Evolutionary conservation across 1,140 invertebrate species (phyloP), one percentile per base, ranked within the genome.

Genomic region (Leptoteleia sp.): DNA sequence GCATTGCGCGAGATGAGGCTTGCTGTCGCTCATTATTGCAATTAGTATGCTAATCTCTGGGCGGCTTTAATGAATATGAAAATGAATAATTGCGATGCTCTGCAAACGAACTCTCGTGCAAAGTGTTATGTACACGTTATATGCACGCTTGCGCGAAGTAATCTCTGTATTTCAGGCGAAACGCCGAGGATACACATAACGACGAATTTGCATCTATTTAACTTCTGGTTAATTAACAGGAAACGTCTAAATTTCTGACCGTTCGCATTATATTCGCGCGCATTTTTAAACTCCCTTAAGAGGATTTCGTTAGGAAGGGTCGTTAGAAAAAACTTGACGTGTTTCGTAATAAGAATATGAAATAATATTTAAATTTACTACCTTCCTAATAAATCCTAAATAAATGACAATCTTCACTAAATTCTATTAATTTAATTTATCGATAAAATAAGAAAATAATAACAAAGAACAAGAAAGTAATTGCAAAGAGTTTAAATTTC

Each of bases 31-130:
- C 75, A 78, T 81, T 81, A 81, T 72, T 67, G 71, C 75, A 76
- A 81, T 78, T 78, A 75, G 75, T 71, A 76, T 72, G 70, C 64
- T 81, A 78, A 81, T 81, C 54, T 40, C 40, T 43, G 45, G 61
- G 45, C 65, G 65, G 65, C 47, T 71, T 50, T 76, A 79, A 76
- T 81, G 71, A 78, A 75, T 78, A 81, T 76, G 65, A 76, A 76
- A 78, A 81, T 78, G 65, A 78, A 78, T 81, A 67, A 73, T 72
- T 59, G 45, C 65, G 52, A 55, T 76, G 61, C 57, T 57, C 52
- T 19, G 27, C 12, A 42, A 61, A 80, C 29, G 22, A 35, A 72
- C 50, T 55, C 61, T 42, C 29, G n/a, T 64, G 61, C 31, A 52
- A 71, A 76, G 71, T 61, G 71, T 76, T 76, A 61, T 52, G 52